These are phyloP conservation scores for Saguinus imperator DNA, from an alignment of 2,113 vertebrate genomes.

Conservation along the genomic window DNA sequence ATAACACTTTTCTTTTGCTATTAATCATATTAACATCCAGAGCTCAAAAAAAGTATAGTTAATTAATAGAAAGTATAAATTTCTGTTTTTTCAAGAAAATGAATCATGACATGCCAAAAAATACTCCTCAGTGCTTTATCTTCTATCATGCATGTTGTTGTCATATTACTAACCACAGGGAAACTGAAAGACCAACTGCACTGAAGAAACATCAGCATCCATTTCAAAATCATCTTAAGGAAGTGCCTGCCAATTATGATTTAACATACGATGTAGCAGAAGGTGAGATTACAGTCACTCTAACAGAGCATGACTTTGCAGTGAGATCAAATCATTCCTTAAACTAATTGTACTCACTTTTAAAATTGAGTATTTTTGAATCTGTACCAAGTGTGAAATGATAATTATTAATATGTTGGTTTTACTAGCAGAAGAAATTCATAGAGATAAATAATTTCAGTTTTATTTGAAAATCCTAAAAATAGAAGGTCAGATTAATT, in stretches of 20 bases:
- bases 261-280: background rate
- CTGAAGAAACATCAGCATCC: background rate
- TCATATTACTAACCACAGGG: background rate
- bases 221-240: background rate
- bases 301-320: background rate
- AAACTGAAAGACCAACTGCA: background rate
- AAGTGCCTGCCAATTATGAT: background rate
- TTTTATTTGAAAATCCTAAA: background rate
- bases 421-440: background rate
- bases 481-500: background rate
- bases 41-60: background rate
- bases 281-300: background rate
- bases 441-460: background rate
- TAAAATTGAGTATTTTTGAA: background rate
- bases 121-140: background rate
- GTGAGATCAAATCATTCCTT: background rate
- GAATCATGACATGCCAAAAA: background rate
- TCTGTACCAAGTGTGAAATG: background rate
- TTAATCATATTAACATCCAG: background rate
- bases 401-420: background rate
- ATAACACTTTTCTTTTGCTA: background rate
- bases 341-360: background rate
- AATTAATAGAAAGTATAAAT: background rate
- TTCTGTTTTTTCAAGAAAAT: background rate
- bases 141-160: background rate